A percentile compares a stretch with the other conserved stretches of the same genome.
Conservation (phyloP, 2,888 invertebrate species). For the Panzeria rudis region DNA sequence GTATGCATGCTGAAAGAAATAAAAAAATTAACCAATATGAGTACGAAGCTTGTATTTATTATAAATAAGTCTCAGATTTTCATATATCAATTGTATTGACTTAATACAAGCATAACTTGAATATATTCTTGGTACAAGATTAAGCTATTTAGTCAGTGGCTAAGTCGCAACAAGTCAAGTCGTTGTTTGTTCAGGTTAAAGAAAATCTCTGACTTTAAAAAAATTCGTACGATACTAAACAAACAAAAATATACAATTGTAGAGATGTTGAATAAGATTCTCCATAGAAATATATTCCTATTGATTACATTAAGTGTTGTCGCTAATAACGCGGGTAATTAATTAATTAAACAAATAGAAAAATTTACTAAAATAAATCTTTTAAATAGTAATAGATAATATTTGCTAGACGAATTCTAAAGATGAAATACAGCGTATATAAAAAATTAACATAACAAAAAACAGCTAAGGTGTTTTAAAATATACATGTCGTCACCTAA, state of each 20-base stretch:
- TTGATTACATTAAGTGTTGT: conserved; percentile 60
- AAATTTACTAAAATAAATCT: neutral
- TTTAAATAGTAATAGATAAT: conserved; percentile 15
- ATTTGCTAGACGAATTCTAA: conserved; percentile 24
- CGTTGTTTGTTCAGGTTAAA: conserved; percentile 20
- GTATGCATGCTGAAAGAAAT: neutral
- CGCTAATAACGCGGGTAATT: conserved; percentile 69
- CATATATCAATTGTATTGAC: conserved; percentile 21
- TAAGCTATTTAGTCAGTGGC: conserved; percentile 52
- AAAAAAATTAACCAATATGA: conserved; percentile 1
- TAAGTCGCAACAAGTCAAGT: conserved; percentile 58
- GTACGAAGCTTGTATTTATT: conserved; percentile 10
- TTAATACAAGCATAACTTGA: conserved; percentile 32
- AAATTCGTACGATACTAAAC: neutral
- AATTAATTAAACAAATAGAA: conserved; percentile 34
- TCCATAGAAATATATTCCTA: conserved; percentile 52
- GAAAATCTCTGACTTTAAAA: neutral
- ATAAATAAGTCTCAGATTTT: conserved; percentile 32
- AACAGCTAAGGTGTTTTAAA: neutral
- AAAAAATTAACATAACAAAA: neutral
- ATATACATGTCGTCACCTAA: too few species aligned
- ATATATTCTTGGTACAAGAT: conserved; percentile 30
- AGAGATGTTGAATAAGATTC: conserved; percentile 56
- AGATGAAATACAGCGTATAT: conserved; percentile 14
- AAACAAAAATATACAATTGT: neutral